A percentile compares a stretch with the other conserved stretches of the same genome.
These are phyloP conservation scores for Neotoma lepida DNA, from an alignment of 2,113 vertebrate genomes.

Conservation along the genomic window DNA sequence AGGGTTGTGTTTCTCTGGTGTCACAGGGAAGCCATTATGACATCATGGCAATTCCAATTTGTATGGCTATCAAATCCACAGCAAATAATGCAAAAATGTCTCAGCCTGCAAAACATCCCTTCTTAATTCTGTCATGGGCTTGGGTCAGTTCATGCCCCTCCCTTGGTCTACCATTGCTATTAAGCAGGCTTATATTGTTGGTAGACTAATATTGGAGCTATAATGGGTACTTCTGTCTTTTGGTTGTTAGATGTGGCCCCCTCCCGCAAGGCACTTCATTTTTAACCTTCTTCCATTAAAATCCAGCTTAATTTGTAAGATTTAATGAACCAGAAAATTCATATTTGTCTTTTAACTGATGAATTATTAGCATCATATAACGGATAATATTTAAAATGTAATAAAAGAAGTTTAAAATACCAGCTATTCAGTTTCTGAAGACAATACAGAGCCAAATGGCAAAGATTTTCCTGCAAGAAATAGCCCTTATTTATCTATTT, in stretches of 20 bases:
- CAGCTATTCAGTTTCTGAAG: neutral
- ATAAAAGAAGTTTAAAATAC: neutral
- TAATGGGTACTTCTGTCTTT: neutral
- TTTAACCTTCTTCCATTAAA: constrained; percentile 7
- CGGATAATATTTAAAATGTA: neutral
- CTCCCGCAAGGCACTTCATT: neutral
- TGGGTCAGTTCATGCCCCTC: neutral
- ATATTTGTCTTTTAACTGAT: constrained; percentile 35
- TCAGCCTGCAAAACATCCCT: neutral
- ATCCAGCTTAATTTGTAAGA: constrained; percentile 37
- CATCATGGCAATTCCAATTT: constrained; percentile 14
- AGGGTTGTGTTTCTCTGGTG: neutral
- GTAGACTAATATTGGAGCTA: neutral
- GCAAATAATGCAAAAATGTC: neutral
- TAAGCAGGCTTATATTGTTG: neutral
- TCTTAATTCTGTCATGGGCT: neutral
- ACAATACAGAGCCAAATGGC: neutral
- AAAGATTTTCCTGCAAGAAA: neutral
- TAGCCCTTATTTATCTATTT: too few species aligned
- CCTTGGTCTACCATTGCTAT: neutral
- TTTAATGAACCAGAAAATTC: constrained; percentile 2
- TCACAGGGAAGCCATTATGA: neutral
- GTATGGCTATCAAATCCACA: constrained; percentile 7
- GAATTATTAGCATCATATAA: constrained; percentile 13
- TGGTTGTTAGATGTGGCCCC: neutral